Evolutionary conservation across 1,140 invertebrate genomes (phyloP).

Genomic region (Hermetia illucens): DNA sequence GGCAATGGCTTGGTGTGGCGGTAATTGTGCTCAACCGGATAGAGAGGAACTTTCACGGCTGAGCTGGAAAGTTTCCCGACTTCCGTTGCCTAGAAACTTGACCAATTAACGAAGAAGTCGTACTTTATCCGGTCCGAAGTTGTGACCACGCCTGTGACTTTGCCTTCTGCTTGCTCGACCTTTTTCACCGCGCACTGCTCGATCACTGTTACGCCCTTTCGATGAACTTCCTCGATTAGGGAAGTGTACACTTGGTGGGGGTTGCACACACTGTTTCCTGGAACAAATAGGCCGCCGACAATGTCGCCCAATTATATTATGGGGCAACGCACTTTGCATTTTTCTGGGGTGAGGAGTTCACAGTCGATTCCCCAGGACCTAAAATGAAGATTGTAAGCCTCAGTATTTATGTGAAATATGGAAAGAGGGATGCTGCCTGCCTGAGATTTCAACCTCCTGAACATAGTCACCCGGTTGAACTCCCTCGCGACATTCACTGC

Average conservation of each 20-base stretch:
- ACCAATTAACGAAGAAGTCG: slow-evolving; percentile 85
- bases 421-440: slow-evolving; percentile 52
- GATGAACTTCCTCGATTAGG: slow-evolving; percentile 57
- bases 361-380: slow-evolving; percentile 63
- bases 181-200: slow-evolving; percentile 67
- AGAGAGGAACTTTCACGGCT: slow-evolving; percentile 80
- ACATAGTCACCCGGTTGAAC: slow-evolving; percentile 72
- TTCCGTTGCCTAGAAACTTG: slow-evolving; percentile 34
- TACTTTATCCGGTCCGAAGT: slow-evolving; percentile 62
- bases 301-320: slow-evolving; percentile 70
- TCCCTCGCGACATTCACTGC: slow-evolving; percentile 76
- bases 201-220: slow-evolving; percentile 65
- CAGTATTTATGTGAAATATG: no score
- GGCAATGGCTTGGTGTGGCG: slow-evolving; percentile 69
- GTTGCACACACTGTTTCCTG: slow-evolving; percentile 82
- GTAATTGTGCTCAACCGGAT: slow-evolving; percentile 88
- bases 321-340: slow-evolving; percentile 65
- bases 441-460: slow-evolving; percentile 72
- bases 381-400: no score
- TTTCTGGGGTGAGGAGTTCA: slow-evolving; percentile 60
- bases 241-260: slow-evolving; percentile 67
- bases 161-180: slow-evolving; percentile 48
- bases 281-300: slow-evolving; percentile 82
- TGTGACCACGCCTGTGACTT: slow-evolving; percentile 61
- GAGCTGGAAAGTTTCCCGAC: slow-evolving; percentile 74